Percentiles rank a stretch among this genome's conserved stretches.
These are phyloP conservation scores for Polyodon spathula DNA, from an alignment of 2,113 vertebrate genomes.

Conservation along the genomic window DNA sequence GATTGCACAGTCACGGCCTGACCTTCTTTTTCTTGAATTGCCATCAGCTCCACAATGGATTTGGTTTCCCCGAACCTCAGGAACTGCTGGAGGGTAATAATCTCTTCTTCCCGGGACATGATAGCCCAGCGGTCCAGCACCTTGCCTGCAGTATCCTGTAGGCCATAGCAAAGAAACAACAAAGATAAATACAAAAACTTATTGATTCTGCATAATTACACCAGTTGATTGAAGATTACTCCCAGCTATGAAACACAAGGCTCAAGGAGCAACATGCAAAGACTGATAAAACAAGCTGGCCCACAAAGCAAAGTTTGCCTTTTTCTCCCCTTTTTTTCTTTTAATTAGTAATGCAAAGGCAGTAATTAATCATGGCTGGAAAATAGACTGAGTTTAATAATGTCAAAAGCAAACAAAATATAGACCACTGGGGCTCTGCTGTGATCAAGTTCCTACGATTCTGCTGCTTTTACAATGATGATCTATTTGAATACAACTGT, in stretches of 20 bases:
- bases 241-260: slow-evolving; percentile 52
- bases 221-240: slow-evolving; percentile 54
- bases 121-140: slow-evolving; percentile 98
- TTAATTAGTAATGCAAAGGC: slow-evolving; percentile 34
- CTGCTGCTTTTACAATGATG: slow-evolving; percentile 39
- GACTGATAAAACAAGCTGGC: slow-evolving; percentile 27
- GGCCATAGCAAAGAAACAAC: slow-evolving; percentile 76
- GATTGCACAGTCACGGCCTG: slow-evolving; percentile 93
- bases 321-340: slow-evolving; percentile 13
- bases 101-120: slow-evolving; percentile 98
- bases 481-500: slow-evolving; percentile 36
- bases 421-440: slow-evolving; percentile 36
- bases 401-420: slow-evolving; percentile 51
- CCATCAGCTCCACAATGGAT: slow-evolving; percentile 98
- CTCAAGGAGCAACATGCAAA: slow-evolving; percentile 53
- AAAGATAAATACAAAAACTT: slow-evolving; percentile 80
- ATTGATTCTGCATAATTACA: slow-evolving; percentile 84
- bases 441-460: slow-evolving; percentile 45
- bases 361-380: slow-evolving; percentile 50
- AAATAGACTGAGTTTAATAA: slow-evolving; percentile 48
- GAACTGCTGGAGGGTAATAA: slow-evolving; percentile 99
- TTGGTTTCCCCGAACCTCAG: slow-evolving; percentile 98
- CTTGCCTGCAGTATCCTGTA: slow-evolving; percentile 97
- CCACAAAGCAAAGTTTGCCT: slow-evolving; percentile 10
- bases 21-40: slow-evolving; percentile 98